Evolutionary conservation across 2,888 invertebrate species (phyloP).

Genomic region (Dicranocentrus wangi): DNA sequence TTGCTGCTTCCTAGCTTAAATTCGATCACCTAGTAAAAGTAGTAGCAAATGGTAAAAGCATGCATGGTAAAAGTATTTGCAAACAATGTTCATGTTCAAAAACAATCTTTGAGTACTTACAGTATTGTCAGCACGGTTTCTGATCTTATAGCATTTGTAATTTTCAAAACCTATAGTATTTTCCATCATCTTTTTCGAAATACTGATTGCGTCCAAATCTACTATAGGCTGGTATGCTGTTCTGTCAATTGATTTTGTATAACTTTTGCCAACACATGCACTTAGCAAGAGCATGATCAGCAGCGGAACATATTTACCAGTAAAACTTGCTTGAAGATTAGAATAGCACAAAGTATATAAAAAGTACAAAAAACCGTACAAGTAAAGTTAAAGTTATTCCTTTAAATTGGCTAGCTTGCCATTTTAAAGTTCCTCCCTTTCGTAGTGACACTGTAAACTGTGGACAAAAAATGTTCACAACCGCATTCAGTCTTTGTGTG

Average conservation of each 20-base stretch:
- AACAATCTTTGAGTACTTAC: too few species aligned
- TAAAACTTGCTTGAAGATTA: too few species aligned
- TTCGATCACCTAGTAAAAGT: conserved; percentile 45
- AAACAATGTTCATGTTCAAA: not conserved
- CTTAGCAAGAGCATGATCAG: conserved; percentile 29
- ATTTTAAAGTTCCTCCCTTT: too few species aligned
- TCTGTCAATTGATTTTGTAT: not conserved
- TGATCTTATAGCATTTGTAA: conserved; percentile 33
- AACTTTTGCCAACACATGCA: conserved; percentile 32
- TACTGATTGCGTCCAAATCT: not conserved
- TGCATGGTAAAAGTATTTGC: not conserved
- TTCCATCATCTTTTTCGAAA: conserved; percentile 46
- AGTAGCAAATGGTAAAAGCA: not conserved
- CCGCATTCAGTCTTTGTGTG: too few species aligned
- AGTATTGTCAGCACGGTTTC: conserved; percentile 40
- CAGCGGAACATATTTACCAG: too few species aligned
- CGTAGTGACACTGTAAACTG: too few species aligned
- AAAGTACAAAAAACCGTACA: too few species aligned
- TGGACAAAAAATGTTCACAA: too few species aligned
- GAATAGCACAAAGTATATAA: too few species aligned
- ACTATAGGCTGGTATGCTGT: conserved; percentile 6
- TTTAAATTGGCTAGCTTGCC: too few species aligned
- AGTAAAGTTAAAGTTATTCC: too few species aligned
- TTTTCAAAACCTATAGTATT: conserved; percentile 49
- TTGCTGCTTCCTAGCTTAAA: conserved; percentile 48